phyloP scores from a whole-genome alignment of 2,113 vertebrate genomes.

The Carassius carassius region DNA sequence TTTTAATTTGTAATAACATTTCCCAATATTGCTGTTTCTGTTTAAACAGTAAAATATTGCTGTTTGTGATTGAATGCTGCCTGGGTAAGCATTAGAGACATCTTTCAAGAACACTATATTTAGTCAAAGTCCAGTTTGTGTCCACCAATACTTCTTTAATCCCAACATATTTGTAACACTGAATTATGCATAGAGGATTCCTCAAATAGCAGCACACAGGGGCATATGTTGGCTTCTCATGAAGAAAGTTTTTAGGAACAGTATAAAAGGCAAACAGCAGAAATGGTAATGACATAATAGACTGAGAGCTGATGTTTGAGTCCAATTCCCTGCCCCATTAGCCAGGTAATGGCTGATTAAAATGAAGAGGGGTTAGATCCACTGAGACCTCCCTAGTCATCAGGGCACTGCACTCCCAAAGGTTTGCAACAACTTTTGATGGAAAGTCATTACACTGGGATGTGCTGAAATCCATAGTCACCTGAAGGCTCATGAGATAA shows the following conservation, averaged over 20 bases:
- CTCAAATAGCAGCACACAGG: background rate
- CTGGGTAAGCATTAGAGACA: background rate
- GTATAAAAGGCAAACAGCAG: conserved; percentile 14
- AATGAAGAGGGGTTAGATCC: conserved; percentile 18
- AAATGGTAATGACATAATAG: conserved; percentile 35
- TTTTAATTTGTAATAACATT: background rate
- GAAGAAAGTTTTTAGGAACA: conserved; percentile 7
- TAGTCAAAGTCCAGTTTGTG: background rate
- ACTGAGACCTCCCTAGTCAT: background rate
- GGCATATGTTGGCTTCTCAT: background rate
- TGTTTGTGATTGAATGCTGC: background rate
- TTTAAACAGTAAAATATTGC: background rate
- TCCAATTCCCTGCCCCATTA: conserved; percentile 25
- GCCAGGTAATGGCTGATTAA: conserved; percentile 30
- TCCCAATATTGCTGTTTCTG: background rate
- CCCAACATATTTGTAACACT: background rate
- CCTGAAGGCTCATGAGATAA: background rate
- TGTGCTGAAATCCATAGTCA: conserved; percentile 16
- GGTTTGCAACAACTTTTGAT: conserved; percentile 9
- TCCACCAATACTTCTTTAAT: background rate
- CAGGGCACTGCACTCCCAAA: background rate
- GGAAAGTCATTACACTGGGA: conserved; percentile 5
- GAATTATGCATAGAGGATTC: background rate
- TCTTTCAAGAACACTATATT: background rate
- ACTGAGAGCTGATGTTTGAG: conserved; percentile 26